phyloP scores from a whole-genome alignment of 2,888 invertebrate species.

The Megaustenia siamemsis region DNA sequence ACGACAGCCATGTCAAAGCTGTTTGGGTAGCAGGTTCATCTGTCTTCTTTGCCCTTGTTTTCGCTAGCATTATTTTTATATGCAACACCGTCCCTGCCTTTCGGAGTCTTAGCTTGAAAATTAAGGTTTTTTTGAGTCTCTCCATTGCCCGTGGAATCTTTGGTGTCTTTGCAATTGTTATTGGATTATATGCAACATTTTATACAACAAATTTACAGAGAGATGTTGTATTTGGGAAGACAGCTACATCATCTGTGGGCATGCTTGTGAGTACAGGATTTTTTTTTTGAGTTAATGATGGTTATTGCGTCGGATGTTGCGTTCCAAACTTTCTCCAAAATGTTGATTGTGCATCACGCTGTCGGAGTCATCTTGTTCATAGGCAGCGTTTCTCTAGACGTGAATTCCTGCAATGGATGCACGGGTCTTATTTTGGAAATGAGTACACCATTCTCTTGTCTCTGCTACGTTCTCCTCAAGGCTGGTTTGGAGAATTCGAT shows the following conservation, averaged over 20 bases:
- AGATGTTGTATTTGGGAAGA: constrained; percentile 69
- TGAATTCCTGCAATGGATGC: constrained; percentile 69
- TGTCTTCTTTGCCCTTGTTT: constrained; percentile 59
- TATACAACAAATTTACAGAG: constrained; percentile 64
- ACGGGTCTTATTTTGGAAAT: constrained; percentile 73
- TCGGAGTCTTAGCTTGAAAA: constrained; percentile 65
- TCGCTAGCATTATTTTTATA: constrained; percentile 56
- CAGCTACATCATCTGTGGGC: constrained; percentile 67
- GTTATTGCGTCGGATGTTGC: constrained; percentile 68
- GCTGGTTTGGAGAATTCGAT: constrained; percentile 67
- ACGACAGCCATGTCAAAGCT: constrained; percentile 57
- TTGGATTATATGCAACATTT: constrained; percentile 70
- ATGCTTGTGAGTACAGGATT: constrained; percentile 67
- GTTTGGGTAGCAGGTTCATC: constrained; percentile 61
- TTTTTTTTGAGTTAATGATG: constrained; percentile 73
- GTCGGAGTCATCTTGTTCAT: constrained; percentile 68
- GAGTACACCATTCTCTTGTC: constrained; percentile 75
- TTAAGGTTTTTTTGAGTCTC: constrained; percentile 74
- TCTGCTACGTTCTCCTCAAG: constrained; percentile 76
- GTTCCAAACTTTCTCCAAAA: constrained; percentile 64
- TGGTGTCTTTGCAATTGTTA: constrained; percentile 65
- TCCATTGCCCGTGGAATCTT: constrained; percentile 70
- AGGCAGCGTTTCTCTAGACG: constrained; percentile 58
- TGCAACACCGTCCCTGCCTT: constrained; percentile 58
- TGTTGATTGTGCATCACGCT: constrained; percentile 73